Conservation (phyloP, 2,797 vertebrate genomes). For the Glyptemys insculpta region DNA sequence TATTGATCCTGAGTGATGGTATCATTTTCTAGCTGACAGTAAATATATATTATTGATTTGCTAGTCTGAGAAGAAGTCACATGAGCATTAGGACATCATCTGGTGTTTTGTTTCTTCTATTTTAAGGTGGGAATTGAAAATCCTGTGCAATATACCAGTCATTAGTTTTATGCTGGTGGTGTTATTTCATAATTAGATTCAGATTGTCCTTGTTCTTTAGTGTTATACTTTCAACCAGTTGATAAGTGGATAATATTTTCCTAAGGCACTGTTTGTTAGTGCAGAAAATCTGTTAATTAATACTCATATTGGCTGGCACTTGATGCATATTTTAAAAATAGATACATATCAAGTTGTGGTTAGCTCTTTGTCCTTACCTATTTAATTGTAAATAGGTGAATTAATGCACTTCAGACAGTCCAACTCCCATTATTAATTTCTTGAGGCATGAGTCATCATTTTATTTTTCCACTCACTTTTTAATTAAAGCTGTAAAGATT, state of each 20-base stretch:
- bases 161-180: neutral
- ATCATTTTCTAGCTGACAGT: neutral
- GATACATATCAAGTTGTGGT: neutral
- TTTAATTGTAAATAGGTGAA: conserved; percentile 1
- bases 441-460: fast-evolving
- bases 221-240: neutral
- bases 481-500: neutral
- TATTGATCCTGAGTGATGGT: neutral
- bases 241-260: neutral
- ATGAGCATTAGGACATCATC: neutral
- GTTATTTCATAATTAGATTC: neutral
- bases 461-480: neutral
- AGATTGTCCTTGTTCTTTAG: neutral
- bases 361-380: neutral
- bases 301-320: neutral
- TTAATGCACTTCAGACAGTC: neutral
- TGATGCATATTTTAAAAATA: neutral
- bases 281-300: conserved; percentile 15
- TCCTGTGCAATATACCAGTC: neutral
- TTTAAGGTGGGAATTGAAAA: neutral
- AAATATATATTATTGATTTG: neutral
- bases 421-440: neutral
- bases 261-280: neutral
- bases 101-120: neutral
- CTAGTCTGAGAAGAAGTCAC: neutral